Base-by-base conservation (phyloP, 1,140 invertebrate species). In the Pissodes strobi region DNA sequence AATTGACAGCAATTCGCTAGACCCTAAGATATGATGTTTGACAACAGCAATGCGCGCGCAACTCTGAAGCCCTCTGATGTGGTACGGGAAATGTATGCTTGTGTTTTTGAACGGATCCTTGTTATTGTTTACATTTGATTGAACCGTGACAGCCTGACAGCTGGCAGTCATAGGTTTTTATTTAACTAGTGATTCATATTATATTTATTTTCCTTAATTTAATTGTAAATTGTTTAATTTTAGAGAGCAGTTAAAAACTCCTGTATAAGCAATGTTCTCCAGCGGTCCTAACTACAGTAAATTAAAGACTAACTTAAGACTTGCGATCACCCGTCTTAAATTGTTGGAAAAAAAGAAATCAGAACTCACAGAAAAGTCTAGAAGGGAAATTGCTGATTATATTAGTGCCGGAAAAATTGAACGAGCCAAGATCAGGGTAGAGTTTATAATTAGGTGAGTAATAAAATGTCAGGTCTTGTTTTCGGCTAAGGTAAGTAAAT, bases 271-370 rank as follows among this genome's bases (percentile, higher is more conserved):
- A 69, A 96, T 95, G 93, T 94, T 95, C 84, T 89, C 90, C 2
- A 90, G 88, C 72, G 87, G 87, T 23, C 88, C 91, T 8, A 95
- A 94, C 82, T 97, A 97, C 74, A 88, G 88, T 0, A 99, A 99
- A 81, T 81, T 99, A 49, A 99, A 99, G 84, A 99, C 97, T 9
- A 94, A 99, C 82, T 80, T 99, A 27, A 84, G 94, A 68, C 81
- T 99, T 68, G 88, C 93, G 1, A 90, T 97, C 51, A 96, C 97
- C 76, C 86, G 97, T 19, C 82, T 99, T 6, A 98, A 99, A 80
- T 78, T 99, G 45, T 77, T 99, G 53, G 95, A 98, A 77, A 99
- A 99, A 79, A 99, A 99, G 82, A 99, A 99, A 82, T 92, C 95
- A 0, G 97, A 99, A 81, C 79, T 98, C 64, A 91, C 95, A 0